Percentiles rank a stretch among this genome's conserved stretches.
Conservation (phyloP, 2,113 vertebrate species). For the Cebus imitator region DNA sequence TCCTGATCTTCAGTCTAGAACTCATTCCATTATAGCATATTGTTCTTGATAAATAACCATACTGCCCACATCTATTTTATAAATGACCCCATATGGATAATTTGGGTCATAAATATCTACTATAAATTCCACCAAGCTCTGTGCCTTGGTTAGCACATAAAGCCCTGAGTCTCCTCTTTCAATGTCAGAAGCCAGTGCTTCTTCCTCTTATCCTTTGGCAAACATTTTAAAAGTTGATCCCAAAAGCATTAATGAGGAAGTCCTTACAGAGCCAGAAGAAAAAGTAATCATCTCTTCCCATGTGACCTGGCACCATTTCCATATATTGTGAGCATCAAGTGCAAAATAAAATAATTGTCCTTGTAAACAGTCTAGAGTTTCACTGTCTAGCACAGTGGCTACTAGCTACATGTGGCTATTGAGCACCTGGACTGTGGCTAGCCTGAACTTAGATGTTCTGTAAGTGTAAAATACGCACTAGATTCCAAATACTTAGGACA, state of each 20-base stretch:
- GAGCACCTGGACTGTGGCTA: background rate
- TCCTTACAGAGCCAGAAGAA: background rate
- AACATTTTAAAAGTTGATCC: background rate
- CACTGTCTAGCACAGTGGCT: background rate
- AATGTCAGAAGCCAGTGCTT: background rate
- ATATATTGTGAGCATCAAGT: background rate
- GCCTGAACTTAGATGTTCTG: background rate
- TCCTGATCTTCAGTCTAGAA: background rate
- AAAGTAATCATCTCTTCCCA: background rate
- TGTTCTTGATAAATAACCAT: background rate
- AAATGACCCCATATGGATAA: background rate
- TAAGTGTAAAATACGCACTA: background rate
- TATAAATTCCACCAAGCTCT: background rate
- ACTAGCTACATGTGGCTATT: background rate
- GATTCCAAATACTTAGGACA: background rate
- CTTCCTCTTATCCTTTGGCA: background rate
- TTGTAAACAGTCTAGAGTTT: background rate
- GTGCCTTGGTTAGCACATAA: background rate
- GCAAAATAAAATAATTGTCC: background rate
- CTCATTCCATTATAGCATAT: background rate
- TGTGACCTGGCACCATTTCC: background rate
- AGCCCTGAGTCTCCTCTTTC: background rate
- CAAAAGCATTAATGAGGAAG: background rate
- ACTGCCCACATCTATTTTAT: background rate
- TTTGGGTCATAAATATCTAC: background rate